Evolutionary conservation across 2,797 vertebrate genomes (phyloP), one percentile per base, ranked within the genome.

Genomic region (Apogon talboti): DNA sequence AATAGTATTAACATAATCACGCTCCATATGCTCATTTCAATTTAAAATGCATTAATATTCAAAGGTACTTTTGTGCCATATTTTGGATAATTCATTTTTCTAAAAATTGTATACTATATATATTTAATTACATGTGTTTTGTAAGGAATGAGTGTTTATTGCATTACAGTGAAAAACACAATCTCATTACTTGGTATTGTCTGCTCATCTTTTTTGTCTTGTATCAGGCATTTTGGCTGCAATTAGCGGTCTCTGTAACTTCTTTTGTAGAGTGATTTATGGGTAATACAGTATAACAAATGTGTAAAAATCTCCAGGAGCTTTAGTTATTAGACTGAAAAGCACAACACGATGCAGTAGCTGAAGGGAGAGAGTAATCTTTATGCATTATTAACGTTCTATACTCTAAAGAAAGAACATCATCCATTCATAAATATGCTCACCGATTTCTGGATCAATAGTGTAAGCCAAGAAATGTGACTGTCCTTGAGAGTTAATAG

Each of bases 401-500:
- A 38, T 61, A 76, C 68, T 82, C 49, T 50, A 41, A 81, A 53
- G 66, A 37, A 76, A 84, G 73, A 67, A 68, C 63, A 82, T 84
- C 66, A 82, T 76, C 54, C 57, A 79, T 65, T 71, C 53, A 63
- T 70, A 74, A 57, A 86, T 73, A 54, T 71, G 75, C 30, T 14
- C 69, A 71, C 54, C 44, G 37, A 55, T 79, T 81, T 81, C 65
- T 71, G 67, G 82, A 83, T 88, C 76, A 78, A 83, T 75, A 75
- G 70, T 55, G 24, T 71, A 69, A 82, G 60, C 70, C 60, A 54
- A 71, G 57, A 79, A 84, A 83, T 66, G 63, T 43, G 71, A 74
- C 51, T 76, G 61, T 70, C 42, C 67, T 46, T 72, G 48, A 50
- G 71, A 78, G 55, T 78, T 73, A 58, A 79, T 28, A 74, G 57